Evolutionary conservation across 2,888 invertebrate genomes (phyloP), one percentile per base, ranked within the genome.

Genomic region (Endomychus coccineus): DNA sequence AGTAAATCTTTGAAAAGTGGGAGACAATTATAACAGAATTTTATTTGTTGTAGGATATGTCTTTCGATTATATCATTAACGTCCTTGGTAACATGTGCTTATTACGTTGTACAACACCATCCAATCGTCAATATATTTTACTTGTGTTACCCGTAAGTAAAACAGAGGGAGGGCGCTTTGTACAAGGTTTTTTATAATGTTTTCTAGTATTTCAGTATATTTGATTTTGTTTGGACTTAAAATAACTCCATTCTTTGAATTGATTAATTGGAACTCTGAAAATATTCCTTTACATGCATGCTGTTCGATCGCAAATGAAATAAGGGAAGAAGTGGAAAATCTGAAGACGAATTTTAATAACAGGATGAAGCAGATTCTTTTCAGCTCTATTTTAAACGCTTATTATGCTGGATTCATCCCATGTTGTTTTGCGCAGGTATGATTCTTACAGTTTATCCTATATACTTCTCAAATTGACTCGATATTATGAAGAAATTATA

Each of bases 391-490:
- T 25, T 65, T 87, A 4, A 85, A 83, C 50, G 85, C 90, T 0
- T 94, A 92, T 61, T 91, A 90, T 61, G 80, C 87, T 24, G 84
- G 88, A 37, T 84, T 91, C 57, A 77, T 94, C 39, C 94, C 94
- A 0, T 84, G 88, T 55, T 83, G 86, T 59, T 90, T 94, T 71
- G 83, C 88, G 17, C 85, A 86, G 72, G 88, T 87, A 67, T 55
- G 55, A 46, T 11, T 16, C 11, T 15, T 28, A 14, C n/a, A n/a
- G n/a, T n/a, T n/a, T n/a, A n/a, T n/a, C n/a, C n/a, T n/a, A n/a
- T n/a, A n/a, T n/a, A n/a, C n/a, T n/a, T n/a, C n/a, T n/a, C n/a
- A n/a, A n/a, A n/a, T n/a, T n/a, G n/a, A n/a, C n/a, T n/a, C n/a
- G n/a, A n/a, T n/a, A n/a, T n/a, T n/a, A n/a, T n/a, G n/a, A n/a